Conservation (phyloP, 2,888 invertebrate species). For the Colostygia pectinataria region DNA sequence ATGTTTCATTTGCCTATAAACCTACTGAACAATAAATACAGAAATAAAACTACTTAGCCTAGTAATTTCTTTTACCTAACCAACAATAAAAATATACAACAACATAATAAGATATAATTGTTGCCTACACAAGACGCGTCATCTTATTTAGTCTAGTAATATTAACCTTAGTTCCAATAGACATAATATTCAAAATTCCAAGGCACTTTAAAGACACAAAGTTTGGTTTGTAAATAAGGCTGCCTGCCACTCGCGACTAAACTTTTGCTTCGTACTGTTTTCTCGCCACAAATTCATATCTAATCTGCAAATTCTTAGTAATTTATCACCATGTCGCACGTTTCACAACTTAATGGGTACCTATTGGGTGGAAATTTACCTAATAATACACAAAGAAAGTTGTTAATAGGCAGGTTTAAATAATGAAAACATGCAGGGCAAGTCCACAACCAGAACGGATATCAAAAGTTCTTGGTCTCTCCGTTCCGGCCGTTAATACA, state of each 20-base stretch:
- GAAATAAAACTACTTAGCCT: slow-evolving; percentile 17
- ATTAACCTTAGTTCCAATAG: neutral
- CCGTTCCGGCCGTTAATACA: slow-evolving; percentile 20
- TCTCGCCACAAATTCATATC: slow-evolving; percentile 6
- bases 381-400: slow-evolving; percentile 27
- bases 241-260: neutral
- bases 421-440: slow-evolving; percentile 29
- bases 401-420: slow-evolving; percentile 14
- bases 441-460: slow-evolving; percentile 16
- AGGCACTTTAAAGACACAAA: slow-evolving; percentile 20
- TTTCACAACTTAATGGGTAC: slow-evolving; percentile 7
- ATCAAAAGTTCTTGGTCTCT: slow-evolving; percentile 9
- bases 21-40: slow-evolving; percentile 51
- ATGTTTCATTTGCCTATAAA: slow-evolving; percentile 38
- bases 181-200: slow-evolving; percentile 6
- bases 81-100: slow-evolving; percentile 11
- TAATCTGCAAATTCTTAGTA: slow-evolving; percentile 6
- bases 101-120: neutral
- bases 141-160: neutral
- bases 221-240: neutral
- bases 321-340: neutral
- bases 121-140: neutral
- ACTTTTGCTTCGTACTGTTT: neutral
- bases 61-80: slow-evolving; percentile 22
- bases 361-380: slow-evolving; percentile 28